phyloP scores from a whole-genome alignment of 2,113 vertebrate genomes.

The Lepus americanus region DNA sequence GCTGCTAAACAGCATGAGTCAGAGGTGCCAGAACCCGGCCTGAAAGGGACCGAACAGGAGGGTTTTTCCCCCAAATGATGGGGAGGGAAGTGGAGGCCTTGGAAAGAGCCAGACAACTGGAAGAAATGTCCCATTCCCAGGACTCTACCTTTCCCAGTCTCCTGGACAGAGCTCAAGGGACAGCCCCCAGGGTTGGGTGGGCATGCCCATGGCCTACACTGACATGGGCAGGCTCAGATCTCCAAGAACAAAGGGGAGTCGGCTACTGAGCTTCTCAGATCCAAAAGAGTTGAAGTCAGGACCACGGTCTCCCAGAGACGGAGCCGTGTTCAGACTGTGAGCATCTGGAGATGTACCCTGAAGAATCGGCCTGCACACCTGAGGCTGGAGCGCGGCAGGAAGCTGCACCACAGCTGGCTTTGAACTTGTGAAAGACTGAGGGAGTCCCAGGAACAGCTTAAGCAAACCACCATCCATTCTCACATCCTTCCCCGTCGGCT shows the following conservation, averaged over 20 bases:
- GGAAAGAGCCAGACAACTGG: background rate
- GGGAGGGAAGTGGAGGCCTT: background rate
- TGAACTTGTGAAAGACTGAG: background rate
- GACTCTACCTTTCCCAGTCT: background rate
- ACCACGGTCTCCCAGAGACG: background rate
- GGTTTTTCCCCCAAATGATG: background rate
- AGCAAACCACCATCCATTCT: background rate
- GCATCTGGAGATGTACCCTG: background rate
- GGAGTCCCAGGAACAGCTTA: background rate
- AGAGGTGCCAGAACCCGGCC: background rate
- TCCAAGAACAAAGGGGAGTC: background rate
- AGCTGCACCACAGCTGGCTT: fast-evolving
- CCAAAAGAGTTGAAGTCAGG: background rate
- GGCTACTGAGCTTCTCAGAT: background rate
- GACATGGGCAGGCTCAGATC: background rate
- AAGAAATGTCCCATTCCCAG: background rate
- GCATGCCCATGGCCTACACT: fast-evolving
- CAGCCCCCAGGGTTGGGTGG: fast-evolving
- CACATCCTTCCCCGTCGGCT: background rate
- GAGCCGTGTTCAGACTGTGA: background rate
- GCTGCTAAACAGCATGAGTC: background rate
- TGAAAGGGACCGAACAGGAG: background rate
- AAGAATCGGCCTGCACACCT: background rate
- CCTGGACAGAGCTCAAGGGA: background rate
- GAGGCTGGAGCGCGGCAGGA: fast-evolving